Evolutionary conservation across 2,113 vertebrate genomes (phyloP).

Genomic region (Scopus umbretta): DNA sequence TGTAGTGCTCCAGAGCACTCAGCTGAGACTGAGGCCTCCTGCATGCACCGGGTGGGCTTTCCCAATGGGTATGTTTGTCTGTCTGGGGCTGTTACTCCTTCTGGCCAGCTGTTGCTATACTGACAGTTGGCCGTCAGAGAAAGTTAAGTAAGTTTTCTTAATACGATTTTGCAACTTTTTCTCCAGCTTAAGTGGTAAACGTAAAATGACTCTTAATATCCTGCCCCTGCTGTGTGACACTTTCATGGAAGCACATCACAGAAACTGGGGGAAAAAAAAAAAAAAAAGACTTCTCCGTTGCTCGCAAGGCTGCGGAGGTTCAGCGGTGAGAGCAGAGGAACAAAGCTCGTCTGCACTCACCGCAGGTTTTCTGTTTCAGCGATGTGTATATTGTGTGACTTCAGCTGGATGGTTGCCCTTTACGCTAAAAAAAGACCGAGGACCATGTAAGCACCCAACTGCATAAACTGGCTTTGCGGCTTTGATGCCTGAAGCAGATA

Average conservation of each 20-base stretch:
- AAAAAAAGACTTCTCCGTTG: background rate
- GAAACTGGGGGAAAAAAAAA: background rate
- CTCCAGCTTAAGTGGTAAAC: background rate
- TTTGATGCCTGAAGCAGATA: background rate
- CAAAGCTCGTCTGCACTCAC: accelerated
- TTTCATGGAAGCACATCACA: background rate
- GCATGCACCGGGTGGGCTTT: background rate
- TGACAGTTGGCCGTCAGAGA: background rate
- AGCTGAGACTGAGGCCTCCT: background rate
- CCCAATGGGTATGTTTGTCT: background rate
- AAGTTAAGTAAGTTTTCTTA: background rate
- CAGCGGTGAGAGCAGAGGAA: background rate
- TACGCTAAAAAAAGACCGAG: background rate
- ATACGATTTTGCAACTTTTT: background rate
- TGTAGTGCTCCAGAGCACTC: accelerated
- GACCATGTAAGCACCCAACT: background rate
- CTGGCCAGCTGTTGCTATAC: background rate
- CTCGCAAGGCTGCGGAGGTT: background rate
- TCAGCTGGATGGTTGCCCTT: background rate
- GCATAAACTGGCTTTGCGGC: background rate
- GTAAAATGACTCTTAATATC: background rate
- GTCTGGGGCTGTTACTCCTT: background rate
- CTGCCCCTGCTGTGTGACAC: background rate
- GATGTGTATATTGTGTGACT: background rate
- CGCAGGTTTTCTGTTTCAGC: background rate